These are phyloP conservation scores for Urophycis tenuis DNA, from an alignment of 2,797 vertebrate genomes.

Conservation along the genomic window DNA sequence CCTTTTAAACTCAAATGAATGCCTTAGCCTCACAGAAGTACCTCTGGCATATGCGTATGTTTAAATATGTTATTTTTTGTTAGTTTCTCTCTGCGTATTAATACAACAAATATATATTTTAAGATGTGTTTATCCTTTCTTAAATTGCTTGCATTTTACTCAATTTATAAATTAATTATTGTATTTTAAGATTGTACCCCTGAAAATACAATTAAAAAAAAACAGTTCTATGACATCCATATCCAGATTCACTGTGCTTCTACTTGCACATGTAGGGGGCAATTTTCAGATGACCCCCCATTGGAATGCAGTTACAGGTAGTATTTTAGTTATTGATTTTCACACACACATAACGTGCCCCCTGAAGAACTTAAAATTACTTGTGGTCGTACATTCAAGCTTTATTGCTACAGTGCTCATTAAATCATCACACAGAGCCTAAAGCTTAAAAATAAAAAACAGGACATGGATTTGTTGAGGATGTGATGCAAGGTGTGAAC, in stretches of 20 bases:
- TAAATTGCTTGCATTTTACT: not conserved
- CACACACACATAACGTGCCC: too few species aligned
- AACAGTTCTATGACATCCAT: not conserved
- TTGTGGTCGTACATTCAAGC: not conserved
- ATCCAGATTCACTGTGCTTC: not conserved
- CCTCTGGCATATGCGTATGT: not conserved
- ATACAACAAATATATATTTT: not conserved
- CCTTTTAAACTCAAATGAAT: not conserved
- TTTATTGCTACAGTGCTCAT: not conserved
- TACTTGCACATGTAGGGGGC: not conserved
- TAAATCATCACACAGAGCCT: too few species aligned
- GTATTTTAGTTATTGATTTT: too few species aligned
- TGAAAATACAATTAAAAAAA: not conserved
- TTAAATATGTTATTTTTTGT: not conserved
- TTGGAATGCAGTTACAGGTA: too few species aligned
- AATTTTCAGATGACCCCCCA: too few species aligned
- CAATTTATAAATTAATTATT: not conserved
- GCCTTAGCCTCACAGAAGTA: not conserved
- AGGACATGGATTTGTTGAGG: too few species aligned
- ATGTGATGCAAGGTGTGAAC: not conserved
- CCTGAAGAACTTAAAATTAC: not conserved
- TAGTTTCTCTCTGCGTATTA: not conserved
- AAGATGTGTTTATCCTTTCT: not conserved
- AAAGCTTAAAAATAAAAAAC: too few species aligned
- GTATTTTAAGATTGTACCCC: not conserved